Percentiles rank a stretch among this genome's conserved stretches.
phyloP scores from a whole-genome alignment of 2,888 invertebrate species.

The Sphaeridia pumilis region DNA sequence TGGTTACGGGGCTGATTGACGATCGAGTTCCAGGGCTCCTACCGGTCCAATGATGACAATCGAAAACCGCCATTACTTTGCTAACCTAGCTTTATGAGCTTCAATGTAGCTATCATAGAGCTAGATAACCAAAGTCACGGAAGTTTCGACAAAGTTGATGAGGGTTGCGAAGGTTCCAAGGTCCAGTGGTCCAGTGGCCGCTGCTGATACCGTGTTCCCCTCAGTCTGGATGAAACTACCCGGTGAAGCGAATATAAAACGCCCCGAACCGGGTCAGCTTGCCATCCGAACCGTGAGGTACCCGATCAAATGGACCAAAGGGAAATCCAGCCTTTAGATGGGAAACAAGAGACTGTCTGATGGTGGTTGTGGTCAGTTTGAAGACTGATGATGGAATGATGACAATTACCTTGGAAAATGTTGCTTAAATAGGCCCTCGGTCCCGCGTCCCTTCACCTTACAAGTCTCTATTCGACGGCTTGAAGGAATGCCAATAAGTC shows the following conservation, averaged over 20 bases:
- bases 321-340: too few species aligned
- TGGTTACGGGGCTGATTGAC: neutral
- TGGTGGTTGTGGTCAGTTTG: too few species aligned
- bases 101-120: slow-evolving; percentile 27
- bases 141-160: neutral
- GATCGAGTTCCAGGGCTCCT: neutral
- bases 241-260: slow-evolving; percentile 29
- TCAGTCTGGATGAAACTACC: slow-evolving; percentile 36
- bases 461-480: too few species aligned
- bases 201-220: slow-evolving; percentile 8
- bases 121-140: slow-evolving; percentile 36
- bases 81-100: slow-evolving; percentile 36
- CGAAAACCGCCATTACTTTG: slow-evolving; percentile 30
- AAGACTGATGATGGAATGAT: too few species aligned
- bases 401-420: too few species aligned
- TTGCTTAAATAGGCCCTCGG: too few species aligned
- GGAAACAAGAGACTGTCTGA: too few species aligned
- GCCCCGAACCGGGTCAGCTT: slow-evolving; percentile 26
- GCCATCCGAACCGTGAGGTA: slow-evolving; percentile 13
- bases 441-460: too few species aligned
- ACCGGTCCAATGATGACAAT: neutral
- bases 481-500: too few species aligned
- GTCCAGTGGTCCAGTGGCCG: neutral
- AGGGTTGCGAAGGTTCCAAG: neutral
- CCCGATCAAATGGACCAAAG: neutral